These are phyloP conservation scores for Coelopa frigida DNA, from an alignment of 1,140 invertebrate species.

Conservation along the genomic window DNA sequence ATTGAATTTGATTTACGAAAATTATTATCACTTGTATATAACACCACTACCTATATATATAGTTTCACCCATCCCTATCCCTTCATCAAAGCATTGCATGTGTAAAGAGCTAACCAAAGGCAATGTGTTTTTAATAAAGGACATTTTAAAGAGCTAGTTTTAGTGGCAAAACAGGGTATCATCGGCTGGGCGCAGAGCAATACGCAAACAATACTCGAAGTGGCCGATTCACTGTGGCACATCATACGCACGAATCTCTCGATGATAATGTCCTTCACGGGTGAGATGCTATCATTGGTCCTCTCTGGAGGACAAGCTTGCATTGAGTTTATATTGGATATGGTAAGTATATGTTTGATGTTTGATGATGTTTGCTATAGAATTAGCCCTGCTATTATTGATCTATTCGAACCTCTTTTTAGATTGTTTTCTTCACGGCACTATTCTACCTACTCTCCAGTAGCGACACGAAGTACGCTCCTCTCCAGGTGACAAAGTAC, in stretches of 20 bases:
- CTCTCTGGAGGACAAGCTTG: slow-evolving; percentile 89
- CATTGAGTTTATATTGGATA: slow-evolving; percentile 85
- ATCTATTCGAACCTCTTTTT: not conserved
- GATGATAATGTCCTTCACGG: slow-evolving; percentile 78
- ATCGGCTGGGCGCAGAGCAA: slow-evolving; percentile 85
- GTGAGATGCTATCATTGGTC: slow-evolving; percentile 78
- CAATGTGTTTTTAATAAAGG: slow-evolving; percentile 42
- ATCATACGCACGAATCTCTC: slow-evolving; percentile 89
- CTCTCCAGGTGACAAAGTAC: slow-evolving; percentile 64
- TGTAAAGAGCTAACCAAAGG: slow-evolving; percentile 36
- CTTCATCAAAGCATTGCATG: slow-evolving; percentile 22
- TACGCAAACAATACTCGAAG: slow-evolving; percentile 80
- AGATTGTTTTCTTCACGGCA: slow-evolving; percentile 94
- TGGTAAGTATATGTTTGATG: slow-evolving; percentile 53
- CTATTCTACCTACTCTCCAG: slow-evolving; percentile 90
- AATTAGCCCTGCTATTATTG: not conserved
- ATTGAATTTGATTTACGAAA: too few species aligned
- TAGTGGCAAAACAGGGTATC: slow-evolving; percentile 52
- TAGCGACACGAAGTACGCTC: slow-evolving; percentile 84
- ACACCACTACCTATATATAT: not conserved
- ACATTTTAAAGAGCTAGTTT: slow-evolving; percentile 47
- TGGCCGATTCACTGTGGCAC: slow-evolving; percentile 87
- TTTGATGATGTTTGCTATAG: not conserved
- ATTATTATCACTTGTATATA: not conserved
- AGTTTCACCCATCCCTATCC: not conserved